Conservation (phyloP, 2,113 vertebrate genomes). For the Toxostoma redivivum region DNA sequence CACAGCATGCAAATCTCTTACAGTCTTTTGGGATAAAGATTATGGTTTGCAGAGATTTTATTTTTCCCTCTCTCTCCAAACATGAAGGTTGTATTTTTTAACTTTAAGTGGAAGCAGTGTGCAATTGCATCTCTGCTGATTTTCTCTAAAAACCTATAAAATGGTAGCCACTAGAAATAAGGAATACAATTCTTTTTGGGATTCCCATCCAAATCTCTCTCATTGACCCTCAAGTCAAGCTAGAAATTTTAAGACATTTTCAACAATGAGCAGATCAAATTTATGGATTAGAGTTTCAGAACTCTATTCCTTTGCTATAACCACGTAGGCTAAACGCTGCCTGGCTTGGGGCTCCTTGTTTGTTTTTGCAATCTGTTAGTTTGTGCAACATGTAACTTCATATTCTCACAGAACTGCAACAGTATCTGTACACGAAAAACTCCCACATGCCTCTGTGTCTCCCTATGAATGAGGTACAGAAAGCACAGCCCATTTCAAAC, state of each 20-base stretch:
- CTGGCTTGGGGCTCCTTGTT: not conserved
- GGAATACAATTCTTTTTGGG: not conserved
- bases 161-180: not conserved
- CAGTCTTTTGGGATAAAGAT: not conserved
- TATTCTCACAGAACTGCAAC: not conserved
- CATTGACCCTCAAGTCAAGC: not conserved
- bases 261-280: not conserved
- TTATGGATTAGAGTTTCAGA: not conserved
- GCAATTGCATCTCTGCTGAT: not conserved
- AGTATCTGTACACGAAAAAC: not conserved
- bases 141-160: not conserved
- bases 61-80: not conserved
- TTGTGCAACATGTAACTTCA: not conserved
- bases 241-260: not conserved
- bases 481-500: not conserved
- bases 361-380: not conserved
- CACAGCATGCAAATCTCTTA: not conserved
- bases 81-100: not conserved
- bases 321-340: fast-evolving
- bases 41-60: not conserved
- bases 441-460: fast-evolving
- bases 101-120: not conserved
- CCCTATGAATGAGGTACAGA: not conserved
- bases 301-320: not conserved
- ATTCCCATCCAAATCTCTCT: not conserved